Conservation (phyloP, 2,888 invertebrate species). For the Limenitis camilla region DNA sequence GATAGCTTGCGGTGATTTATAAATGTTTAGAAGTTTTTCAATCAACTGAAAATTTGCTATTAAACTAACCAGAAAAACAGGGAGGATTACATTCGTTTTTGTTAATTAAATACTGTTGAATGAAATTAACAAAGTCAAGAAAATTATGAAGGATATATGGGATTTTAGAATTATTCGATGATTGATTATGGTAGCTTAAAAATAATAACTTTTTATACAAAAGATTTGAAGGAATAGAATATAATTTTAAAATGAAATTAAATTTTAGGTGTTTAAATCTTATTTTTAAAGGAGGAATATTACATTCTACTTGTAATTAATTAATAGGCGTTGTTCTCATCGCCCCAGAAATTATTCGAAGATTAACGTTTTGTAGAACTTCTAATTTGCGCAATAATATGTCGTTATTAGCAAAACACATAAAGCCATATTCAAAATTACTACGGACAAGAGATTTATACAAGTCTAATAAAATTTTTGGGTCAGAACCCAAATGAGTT, state of each 20-base stretch:
- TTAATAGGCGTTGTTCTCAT: constrained; percentile 16
- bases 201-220: neutral
- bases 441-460: constrained; percentile 17
- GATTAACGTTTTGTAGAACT: constrained; percentile 10
- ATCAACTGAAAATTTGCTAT: neutral
- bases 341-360: constrained; percentile 14
- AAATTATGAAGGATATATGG: neutral
- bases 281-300: constrained; percentile 13
- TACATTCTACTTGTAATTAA: constrained; percentile 15
- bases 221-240: constrained; percentile 1
- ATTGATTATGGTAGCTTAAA: neutral
- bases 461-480: constrained; percentile 10
- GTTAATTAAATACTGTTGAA: neutral
- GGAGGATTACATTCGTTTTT: neutral
- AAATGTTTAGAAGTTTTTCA: no score
- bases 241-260: constrained; percentile 10
- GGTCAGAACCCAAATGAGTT: no score
- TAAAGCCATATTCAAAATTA: constrained; percentile 18
- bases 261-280: constrained; percentile 9
- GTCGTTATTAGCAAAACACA: constrained; percentile 9
- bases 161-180: neutral
- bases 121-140: neutral
- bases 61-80: neutral
- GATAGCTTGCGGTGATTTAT: no score
- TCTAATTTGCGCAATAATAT: constrained; percentile 8